Conservation (phyloP, 2,113 vertebrate species). For the Junco hyemalis region DNA sequence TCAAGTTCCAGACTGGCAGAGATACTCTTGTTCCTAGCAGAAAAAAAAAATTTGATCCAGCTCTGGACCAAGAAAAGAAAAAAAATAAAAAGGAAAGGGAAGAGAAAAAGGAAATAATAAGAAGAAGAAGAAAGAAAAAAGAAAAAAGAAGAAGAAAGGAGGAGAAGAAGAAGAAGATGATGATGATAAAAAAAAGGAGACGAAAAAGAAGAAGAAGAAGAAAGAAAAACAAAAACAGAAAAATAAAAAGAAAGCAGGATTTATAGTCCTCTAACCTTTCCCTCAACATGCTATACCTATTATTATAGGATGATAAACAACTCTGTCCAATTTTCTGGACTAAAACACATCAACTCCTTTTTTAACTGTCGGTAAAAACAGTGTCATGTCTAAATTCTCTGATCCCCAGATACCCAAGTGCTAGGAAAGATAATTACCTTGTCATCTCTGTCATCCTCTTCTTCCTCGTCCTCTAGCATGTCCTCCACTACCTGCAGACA, state of each 20-base stretch:
- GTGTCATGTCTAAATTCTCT: constrained; percentile 81
- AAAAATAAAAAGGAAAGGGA: background rate
- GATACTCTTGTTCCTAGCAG: constrained; percentile 72
- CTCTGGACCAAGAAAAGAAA: constrained; percentile 57
- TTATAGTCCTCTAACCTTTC: constrained; percentile 72
- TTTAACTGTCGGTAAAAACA: constrained; percentile 84
- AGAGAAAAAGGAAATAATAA: background rate
- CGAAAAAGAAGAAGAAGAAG: background rate
- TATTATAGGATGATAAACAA: constrained; percentile 83
- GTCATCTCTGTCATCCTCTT: constrained; percentile 99
- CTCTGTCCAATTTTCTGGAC: constrained; percentile 82
- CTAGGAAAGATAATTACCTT: constrained; percentile 96
- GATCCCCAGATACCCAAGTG: constrained; percentile 78
- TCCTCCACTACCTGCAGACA: constrained; percentile 94
- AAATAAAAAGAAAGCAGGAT: constrained; percentile 23
- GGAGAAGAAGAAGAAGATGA: background rate
- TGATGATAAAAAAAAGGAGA: background rate
- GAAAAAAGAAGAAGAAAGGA: background rate
- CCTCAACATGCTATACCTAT: constrained; percentile 66
- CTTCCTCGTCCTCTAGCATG: constrained; percentile 96
- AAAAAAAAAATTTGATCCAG: constrained; percentile 70
- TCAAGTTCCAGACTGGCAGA: constrained; percentile 76
- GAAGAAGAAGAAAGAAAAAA: background rate
- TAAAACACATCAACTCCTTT: constrained; percentile 80
- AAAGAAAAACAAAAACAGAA: background rate